Evolutionary conservation across 2,797 vertebrate genomes (phyloP), one percentile per base, ranked within the genome.

Genomic region (Tragopan temminckii): DNA sequence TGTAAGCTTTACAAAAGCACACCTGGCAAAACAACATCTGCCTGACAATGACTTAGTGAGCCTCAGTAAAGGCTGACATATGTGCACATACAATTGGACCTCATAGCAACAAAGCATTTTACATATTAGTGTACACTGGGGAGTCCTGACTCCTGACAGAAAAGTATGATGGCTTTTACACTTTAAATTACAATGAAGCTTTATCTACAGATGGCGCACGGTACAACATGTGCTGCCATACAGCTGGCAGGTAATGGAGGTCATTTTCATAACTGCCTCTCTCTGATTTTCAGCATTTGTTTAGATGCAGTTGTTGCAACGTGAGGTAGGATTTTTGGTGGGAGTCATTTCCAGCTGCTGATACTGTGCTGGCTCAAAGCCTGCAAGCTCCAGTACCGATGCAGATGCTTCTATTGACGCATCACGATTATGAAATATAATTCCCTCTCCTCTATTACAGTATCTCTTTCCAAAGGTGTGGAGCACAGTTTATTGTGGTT

Each of bases 1-100:
- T 87, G 69, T 80, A 90, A 77, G 9, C 63, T 82, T 70, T 78
- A 90, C 92, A 89, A 93, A 96, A 85, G 71, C 72, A 78, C 95
- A 95, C 93, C 90, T 95, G 94, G 88, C 69, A 88, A 96, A 95
- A 95, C 83, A 94, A 90, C 78, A 85, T 95, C 92, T 93, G 94
- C 86, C 92, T 92, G 95, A 94, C 86, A 91, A 90, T 80, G 91
- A 50, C 88, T 85, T 90, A 46, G 90, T 64, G 93, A 90, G 71
- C 75, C 90, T 93, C 66, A 33, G 68, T 90, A 87, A 88, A 79
- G 79, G 76, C 84, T 92, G 93, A 95, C 93, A 92, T 83, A 66
- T 92, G 94, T 92, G 68, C 69, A 66, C 50, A 24, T 52, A 72
- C 81, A 80, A 74, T 72, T 83, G 90, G 85, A 85, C 78, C 45